These are phyloP conservation scores for Blastomussa wellsi DNA, from an alignment of 92 coral and sea anemone genomes.

Conservation along the genomic window DNA sequence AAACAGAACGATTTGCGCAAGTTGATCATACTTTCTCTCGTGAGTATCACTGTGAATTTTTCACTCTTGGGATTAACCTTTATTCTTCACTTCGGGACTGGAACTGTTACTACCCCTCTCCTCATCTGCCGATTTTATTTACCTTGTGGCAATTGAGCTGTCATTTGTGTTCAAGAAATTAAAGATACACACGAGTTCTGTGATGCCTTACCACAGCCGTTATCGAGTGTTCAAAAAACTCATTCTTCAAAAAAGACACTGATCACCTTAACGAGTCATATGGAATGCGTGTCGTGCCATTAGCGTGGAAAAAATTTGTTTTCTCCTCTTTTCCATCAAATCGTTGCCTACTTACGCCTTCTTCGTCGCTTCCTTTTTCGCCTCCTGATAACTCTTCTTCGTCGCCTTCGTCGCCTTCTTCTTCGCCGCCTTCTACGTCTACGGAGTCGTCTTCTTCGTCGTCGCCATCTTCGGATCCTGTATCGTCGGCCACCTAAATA, in stretches of 20 bases:
- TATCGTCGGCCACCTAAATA: conserved; percentile 27
- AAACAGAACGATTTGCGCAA: too few relatives aligned
- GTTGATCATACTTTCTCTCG: too few relatives aligned
- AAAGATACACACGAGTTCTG: too few relatives aligned
- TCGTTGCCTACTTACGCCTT: neutral
- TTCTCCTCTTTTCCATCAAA: neutral
- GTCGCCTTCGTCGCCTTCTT: conserved; percentile 25
- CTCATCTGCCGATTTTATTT: too few relatives aligned
- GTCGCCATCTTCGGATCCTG: conserved; percentile 15
- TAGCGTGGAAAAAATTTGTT: neutral
- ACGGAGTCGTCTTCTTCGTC: conserved; percentile 7
- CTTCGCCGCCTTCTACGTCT: conserved; percentile 24
- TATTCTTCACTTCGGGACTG: too few relatives aligned
- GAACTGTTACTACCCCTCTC: too few relatives aligned
- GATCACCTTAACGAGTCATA: neutral
- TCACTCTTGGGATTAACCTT: too few relatives aligned
- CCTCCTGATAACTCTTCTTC: conserved; percentile 14
- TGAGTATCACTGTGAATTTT: too few relatives aligned
- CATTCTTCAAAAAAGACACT: too few relatives aligned
- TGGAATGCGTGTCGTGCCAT: neutral
- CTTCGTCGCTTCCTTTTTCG: conserved; percentile 6
- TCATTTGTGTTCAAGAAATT: neutral
- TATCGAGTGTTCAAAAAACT: too few relatives aligned
- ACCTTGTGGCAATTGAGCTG: neutral
- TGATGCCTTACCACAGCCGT: neutral